Conservation (phyloP, 1,140 invertebrate species). For the Drosophila oshimai region DNA sequence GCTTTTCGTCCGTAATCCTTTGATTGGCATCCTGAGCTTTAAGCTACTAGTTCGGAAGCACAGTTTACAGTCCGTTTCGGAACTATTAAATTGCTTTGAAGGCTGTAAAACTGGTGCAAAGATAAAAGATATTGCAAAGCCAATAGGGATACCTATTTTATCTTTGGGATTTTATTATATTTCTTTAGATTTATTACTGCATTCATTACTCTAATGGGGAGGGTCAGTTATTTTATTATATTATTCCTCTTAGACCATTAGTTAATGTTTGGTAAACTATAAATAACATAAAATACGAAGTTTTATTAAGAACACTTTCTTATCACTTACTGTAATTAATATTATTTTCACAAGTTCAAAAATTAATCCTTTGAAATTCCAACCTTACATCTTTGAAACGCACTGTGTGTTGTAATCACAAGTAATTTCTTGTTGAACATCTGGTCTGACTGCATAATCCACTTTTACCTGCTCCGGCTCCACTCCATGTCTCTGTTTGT, state of each 20-base stretch:
- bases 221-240: too few species aligned
- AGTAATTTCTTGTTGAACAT: slow-evolving; percentile 42
- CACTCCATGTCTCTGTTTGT: not conserved
- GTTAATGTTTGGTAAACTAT: too few species aligned
- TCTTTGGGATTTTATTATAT: too few species aligned
- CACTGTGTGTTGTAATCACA: slow-evolving; percentile 25
- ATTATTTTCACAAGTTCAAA: too few species aligned
- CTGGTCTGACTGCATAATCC: slow-evolving; percentile 60
- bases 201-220: too few species aligned
- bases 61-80: slow-evolving; percentile 15
- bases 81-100: slow-evolving; percentile 12
- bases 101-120: not conserved
- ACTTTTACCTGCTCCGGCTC: slow-evolving; percentile 6
- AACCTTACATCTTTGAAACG: not conserved
- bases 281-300: too few species aligned
- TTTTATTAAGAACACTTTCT: too few species aligned
- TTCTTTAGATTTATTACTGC: too few species aligned
- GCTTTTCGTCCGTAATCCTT: slow-evolving; percentile 28
- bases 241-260: too few species aligned
- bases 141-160: too few species aligned
- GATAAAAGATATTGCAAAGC: too few species aligned
- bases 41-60: not conserved
- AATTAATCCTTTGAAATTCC: not conserved
- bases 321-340: too few species aligned
- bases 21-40: slow-evolving; percentile 18